A percentile compares a stretch with the other conserved stretches of the same genome.
Evolutionary conservation across 2,113 vertebrate species (phyloP).

Genomic region (Octodon degus): DNA sequence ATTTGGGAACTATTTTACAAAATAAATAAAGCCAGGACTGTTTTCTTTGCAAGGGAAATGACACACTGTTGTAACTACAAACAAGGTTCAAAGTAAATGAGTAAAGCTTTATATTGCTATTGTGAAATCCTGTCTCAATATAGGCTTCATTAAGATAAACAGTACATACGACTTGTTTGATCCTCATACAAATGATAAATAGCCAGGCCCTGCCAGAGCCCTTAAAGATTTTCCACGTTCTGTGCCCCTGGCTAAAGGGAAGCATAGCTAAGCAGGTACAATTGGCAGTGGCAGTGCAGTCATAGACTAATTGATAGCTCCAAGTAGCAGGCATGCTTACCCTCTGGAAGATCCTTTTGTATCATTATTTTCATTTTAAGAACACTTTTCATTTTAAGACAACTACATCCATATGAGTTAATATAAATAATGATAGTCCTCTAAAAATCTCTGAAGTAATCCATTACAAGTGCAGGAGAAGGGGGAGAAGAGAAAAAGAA

Average conservation of each 20-base stretch:
- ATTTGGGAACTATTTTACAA: not conserved
- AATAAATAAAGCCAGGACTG: not conserved
- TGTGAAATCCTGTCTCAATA: constrained; percentile 48
- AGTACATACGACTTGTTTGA: constrained; percentile 40
- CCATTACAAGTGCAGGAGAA: not conserved
- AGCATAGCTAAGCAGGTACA: constrained; percentile 65
- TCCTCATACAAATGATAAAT: constrained; percentile 60
- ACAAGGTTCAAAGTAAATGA: not conserved
- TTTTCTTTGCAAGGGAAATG: not conserved
- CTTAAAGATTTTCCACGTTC: constrained; percentile 68
- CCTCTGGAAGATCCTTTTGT: not conserved
- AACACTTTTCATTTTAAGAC: not conserved
- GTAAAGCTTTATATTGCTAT: constrained; percentile 15
- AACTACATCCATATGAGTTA: not conserved
- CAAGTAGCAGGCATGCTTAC: constrained; percentile 42
- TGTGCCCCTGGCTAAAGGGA: constrained; percentile 51
- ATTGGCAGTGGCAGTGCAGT: constrained; percentile 22
- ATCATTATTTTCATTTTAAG: constrained; percentile 47
- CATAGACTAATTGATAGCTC: constrained; percentile 29
- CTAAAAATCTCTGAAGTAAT: constrained; percentile 33
- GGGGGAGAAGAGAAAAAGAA: too few species aligned
- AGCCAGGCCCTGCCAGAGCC: constrained; percentile 43
- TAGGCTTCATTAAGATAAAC: constrained; percentile 70
- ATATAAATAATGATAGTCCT: constrained; percentile 33
- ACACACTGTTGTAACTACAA: not conserved